Conservation (phyloP, 2,113 vertebrate genomes). For the Nasalis larvatus region DNA sequence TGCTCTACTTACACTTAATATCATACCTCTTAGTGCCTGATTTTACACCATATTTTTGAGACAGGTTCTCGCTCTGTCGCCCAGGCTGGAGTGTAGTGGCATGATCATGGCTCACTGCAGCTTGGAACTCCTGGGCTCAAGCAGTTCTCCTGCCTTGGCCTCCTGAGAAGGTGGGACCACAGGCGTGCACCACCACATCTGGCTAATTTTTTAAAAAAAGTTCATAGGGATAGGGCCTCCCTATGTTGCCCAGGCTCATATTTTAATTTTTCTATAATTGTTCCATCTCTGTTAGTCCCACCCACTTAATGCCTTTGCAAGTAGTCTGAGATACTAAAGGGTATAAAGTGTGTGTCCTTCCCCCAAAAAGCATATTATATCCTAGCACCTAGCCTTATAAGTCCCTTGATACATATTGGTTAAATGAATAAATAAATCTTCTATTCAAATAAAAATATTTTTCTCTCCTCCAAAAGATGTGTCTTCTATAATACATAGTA, state of each 20-base stretch:
- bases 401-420: background rate
- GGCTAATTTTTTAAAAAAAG: too few species aligned
- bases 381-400: background rate
- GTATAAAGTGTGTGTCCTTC: slow-evolving; percentile 30
- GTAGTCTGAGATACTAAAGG: background rate
- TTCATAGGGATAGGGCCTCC: too few species aligned
- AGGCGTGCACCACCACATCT: too few species aligned
- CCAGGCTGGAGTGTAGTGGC: too few species aligned
- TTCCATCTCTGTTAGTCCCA: background rate
- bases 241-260: too few species aligned
- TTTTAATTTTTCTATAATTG: slow-evolving; percentile 18
- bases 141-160: too few species aligned
- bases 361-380: background rate
- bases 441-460: slow-evolving; percentile 27
- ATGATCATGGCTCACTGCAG: too few species aligned
- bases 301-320: background rate
- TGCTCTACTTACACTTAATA: background rate
- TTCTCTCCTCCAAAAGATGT: background rate
- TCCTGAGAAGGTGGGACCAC: too few species aligned
- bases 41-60: background rate
- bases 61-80: too few species aligned
- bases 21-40: background rate
- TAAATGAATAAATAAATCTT: slow-evolving; percentile 4
- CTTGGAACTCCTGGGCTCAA: too few species aligned
- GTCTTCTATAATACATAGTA: background rate